Conservation (phyloP, 2,888 invertebrate species). For the Acleris emargana region DNA sequence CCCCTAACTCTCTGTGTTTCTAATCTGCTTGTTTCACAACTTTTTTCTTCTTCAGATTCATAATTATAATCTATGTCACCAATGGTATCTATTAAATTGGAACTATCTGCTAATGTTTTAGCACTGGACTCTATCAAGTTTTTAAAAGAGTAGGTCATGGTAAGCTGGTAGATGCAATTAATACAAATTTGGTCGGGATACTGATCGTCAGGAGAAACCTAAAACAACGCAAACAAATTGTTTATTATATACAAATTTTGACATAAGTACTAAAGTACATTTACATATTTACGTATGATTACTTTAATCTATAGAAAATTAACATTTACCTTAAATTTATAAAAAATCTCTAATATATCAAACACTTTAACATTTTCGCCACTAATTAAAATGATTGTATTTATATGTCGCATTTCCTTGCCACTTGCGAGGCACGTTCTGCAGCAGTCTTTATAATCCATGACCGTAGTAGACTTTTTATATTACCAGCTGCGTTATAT, state of each 20-base stretch:
- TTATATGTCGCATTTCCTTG: constrained; percentile 69
- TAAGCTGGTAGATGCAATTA: constrained; percentile 74
- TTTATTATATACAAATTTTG: not conserved
- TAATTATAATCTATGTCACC: constrained; percentile 50
- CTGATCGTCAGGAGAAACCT: constrained; percentile 57
- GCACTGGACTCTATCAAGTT: constrained; percentile 67
- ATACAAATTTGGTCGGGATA: constrained; percentile 71
- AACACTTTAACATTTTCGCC: constrained; percentile 63
- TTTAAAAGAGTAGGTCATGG: constrained; percentile 77
- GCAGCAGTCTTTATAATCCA: constrained; percentile 67
- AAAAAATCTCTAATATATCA: constrained; percentile 70
- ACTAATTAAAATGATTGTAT: constrained; percentile 60
- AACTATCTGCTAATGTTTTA: constrained; percentile 56
- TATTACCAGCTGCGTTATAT: no score
- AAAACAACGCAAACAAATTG: constrained; percentile 24
- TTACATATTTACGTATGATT: no score
- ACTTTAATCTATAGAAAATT: not conserved
- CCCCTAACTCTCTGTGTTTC: constrained; percentile 46
- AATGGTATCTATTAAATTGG: constrained; percentile 47
- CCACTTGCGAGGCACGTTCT: constrained; percentile 68
- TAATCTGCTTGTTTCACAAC: constrained; percentile 44
- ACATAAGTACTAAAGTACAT: no score
- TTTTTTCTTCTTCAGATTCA: constrained; percentile 57
- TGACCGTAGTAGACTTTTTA: constrained; percentile 37
- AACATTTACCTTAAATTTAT: constrained; percentile 64